Evolutionary conservation across 2,113 vertebrate species (phyloP).

Genomic region (Ploceus nigricollis): DNA sequence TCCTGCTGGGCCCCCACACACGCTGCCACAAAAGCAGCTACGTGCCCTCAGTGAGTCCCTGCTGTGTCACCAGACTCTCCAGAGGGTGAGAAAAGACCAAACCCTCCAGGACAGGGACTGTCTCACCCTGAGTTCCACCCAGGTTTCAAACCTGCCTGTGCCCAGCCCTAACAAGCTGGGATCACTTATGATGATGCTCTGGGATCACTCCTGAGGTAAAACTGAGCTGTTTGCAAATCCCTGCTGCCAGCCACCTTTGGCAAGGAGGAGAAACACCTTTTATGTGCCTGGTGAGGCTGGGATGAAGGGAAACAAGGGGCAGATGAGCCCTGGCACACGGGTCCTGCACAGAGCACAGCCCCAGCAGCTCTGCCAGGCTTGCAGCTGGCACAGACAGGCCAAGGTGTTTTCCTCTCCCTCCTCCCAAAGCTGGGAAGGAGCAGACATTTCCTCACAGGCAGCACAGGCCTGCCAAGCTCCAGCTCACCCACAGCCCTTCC

Average conservation of each 20-base stretch:
- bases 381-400: neutral
- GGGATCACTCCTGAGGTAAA: neutral
- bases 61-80: neutral
- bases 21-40: neutral
- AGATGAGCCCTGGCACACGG: fast-evolving
- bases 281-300: fast-evolving
- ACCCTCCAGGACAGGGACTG: neutral
- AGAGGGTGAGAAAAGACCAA: neutral
- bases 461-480: neutral
- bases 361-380: neutral
- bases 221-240: fast-evolving
- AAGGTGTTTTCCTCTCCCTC: neutral
- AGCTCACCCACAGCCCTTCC: conserved; percentile 21
- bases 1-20: fast-evolving
- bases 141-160: neutral
- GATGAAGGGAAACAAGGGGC: fast-evolving
- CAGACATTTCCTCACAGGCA: neutral
- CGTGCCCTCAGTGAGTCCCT: neutral
- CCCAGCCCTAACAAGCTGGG: neutral
- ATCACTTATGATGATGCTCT: neutral
- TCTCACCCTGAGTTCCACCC: fast-evolving
- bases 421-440: neutral
- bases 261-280: neutral
- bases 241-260: neutral
- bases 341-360: neutral